Base-by-base conservation (phyloP, 2,113 vertebrate genomes). In the Ardeotis arabs region DNA sequence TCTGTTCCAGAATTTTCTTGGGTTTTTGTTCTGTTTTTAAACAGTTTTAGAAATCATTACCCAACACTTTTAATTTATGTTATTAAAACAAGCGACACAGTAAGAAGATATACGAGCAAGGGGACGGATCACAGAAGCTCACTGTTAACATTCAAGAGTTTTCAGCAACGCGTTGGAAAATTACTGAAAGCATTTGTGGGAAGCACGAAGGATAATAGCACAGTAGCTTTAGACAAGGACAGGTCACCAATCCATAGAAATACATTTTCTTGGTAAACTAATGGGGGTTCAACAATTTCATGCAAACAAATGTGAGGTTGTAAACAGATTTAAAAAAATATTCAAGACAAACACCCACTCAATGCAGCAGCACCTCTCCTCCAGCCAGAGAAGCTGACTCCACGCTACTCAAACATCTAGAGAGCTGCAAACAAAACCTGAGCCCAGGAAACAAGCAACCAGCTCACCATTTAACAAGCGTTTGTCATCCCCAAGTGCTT, bases 1-100 rank as follows among this genome's bases (percentile, higher is more conserved):
- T 92, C 89, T 91, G 93, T 70, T 90, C 83, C 86, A 87, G 89
- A 91, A 70, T 84, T 90, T 92, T 93, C 81, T 77, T 16, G 35
- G 17, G 52, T 12, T 55, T 89, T 75, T 89, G 33, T 87, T 91
- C 79, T 62, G 85, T 21, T 84, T 90, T 74, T 58, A 70, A 92
- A 80, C 86, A 70, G 59, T 63, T 89, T 37, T 29, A 67, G 79
- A 67, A 86, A 87, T 37, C 6, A 0, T 87, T 78, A 76, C 86
- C 72, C 94, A 89, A 86, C 41, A n/a, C 5, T 93, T 88, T 88
- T 49, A 25, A 91, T 89, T 92, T 86, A 47, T 77, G 50, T 28
- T 84, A 84, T 66, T 80, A 50, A 92, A 95, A 72, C 59, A 88
- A 90, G 39, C 0, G 0, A 56, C n/a, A 4, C 25, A 29, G 50